Percentiles rank a stretch among this genome's conserved stretches.
These are phyloP conservation scores for Clupea harengus DNA, from an alignment of 2,113 vertebrate genomes.

Conservation along the genomic window DNA sequence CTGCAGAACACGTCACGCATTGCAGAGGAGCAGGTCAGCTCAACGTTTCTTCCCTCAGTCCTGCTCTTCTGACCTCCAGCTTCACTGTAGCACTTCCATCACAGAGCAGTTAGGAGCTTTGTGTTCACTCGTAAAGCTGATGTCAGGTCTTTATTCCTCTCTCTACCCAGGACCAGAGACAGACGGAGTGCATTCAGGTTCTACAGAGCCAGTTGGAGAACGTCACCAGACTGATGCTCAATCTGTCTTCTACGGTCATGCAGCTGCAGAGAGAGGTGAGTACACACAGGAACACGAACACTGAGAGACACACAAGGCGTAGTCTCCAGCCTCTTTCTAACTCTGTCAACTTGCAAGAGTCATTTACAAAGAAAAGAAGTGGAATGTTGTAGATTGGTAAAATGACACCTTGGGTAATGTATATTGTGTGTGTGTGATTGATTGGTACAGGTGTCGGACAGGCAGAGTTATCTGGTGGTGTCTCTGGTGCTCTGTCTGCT, in stretches of 20 bases:
- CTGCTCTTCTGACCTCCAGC: neutral
- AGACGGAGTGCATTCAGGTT: slow-evolving; percentile 93
- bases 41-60: too few species aligned
- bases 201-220: slow-evolving; percentile 90
- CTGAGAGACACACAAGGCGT: neutral
- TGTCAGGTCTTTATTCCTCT: neutral
- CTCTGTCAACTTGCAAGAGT: too few species aligned
- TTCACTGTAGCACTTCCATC: too few species aligned
- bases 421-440: neutral
- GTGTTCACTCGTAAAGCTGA: neutral
- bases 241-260: slow-evolving; percentile 80
- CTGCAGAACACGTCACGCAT: slow-evolving; percentile 97
- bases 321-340: too few species aligned
- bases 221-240: slow-evolving; percentile 86
- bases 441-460: slow-evolving; percentile 82
- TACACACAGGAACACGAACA: neutral
- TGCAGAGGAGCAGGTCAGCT: slow-evolving; percentile 90
- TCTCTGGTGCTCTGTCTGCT: slow-evolving; percentile 83
- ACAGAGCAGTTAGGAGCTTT: neutral
- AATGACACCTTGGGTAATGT: neutral
- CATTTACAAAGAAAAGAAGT: too few species aligned
- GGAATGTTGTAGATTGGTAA: too few species aligned
- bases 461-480: slow-evolving; percentile 89
- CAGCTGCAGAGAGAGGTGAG: slow-evolving; percentile 87
- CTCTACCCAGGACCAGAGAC: slow-evolving; percentile 84